Conservation (phyloP, 1,140 invertebrate species). For the Leptinotarsa texana region DNA sequence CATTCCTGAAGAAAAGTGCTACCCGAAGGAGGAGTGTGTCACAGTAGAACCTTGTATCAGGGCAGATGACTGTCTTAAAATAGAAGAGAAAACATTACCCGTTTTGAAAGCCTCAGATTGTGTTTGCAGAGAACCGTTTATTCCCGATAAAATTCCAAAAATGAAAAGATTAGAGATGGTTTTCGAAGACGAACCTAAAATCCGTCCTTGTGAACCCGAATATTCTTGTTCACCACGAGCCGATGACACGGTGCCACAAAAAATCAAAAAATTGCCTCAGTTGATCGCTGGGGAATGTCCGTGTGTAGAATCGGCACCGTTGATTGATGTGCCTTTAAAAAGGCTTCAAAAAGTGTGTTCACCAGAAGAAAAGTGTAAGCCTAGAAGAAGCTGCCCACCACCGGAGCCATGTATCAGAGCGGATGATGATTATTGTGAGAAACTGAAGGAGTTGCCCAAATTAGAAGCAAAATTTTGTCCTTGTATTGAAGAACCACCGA, state of each 20-base stretch:
- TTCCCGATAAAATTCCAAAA: conserved; percentile 1
- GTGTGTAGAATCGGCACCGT: conserved; percentile 31
- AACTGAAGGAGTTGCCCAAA: conserved; percentile 27
- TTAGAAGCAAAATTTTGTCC: conserved; percentile 20
- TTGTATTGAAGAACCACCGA: conserved; percentile 32
- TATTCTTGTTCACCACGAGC: conserved; percentile 22
- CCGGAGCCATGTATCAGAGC: conserved; percentile 16
- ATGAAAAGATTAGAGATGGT: conserved; percentile 30
- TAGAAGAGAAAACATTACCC: conserved; percentile 28
- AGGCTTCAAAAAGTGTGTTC: conserved; percentile 33
- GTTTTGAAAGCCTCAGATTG: conserved; percentile 28
- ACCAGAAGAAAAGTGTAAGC: conserved; percentile 31
- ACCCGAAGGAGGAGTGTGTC: conserved; percentile 18
- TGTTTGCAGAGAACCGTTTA: conserved; percentile 23
- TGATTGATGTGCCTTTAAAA: conserved; percentile 33
- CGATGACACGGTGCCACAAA: conserved; percentile 25
- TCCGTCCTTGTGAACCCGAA: not conserved
- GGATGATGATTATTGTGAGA: conserved; percentile 25
- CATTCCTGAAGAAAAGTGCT: conserved; percentile 12
- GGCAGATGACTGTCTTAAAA: conserved; percentile 27
- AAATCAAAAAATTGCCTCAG: conserved; percentile 28
- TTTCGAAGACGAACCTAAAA: conserved; percentile 20
- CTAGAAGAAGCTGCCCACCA: conserved; percentile 5
- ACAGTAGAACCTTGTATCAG: not conserved
- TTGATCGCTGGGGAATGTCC: conserved; percentile 25